Evolutionary conservation across 2,113 vertebrate genomes (phyloP).

Genomic region (Plestiodon gilberti): DNA sequence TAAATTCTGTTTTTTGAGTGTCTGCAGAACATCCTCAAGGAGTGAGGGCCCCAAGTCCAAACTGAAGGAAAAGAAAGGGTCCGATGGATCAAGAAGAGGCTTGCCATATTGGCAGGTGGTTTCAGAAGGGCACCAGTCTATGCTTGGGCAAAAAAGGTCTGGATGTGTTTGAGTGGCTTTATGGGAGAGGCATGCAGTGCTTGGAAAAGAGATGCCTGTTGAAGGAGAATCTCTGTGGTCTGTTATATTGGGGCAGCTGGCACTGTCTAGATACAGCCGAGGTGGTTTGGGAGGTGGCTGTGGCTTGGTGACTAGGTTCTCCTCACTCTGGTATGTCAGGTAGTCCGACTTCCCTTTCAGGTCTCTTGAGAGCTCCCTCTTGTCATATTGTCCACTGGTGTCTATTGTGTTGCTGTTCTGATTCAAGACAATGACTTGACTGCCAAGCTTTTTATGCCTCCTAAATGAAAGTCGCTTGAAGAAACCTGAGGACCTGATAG

Average conservation of each 20-base stretch:
- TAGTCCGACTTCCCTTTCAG: slow-evolving; percentile 69
- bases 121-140: slow-evolving; percentile 43
- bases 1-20: slow-evolving; percentile 87
- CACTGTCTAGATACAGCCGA: slow-evolving; percentile 86
- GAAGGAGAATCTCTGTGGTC: slow-evolving; percentile 66
- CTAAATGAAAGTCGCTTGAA: slow-evolving; percentile 75
- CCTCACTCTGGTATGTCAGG: slow-evolving; percentile 79
- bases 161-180: slow-evolving; percentile 49
- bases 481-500: slow-evolving; percentile 77
- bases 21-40: slow-evolving; percentile 91
- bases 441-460: slow-evolving; percentile 72
- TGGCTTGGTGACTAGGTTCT: slow-evolving; percentile 79
- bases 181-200: slow-evolving; percentile 44
- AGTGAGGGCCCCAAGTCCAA: slow-evolving; percentile 94
- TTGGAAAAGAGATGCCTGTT: slow-evolving; percentile 59
- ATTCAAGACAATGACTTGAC: slow-evolving; percentile 68
- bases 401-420: slow-evolving; percentile 70
- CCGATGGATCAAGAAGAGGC: slow-evolving; percentile 62
- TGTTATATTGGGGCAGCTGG: slow-evolving; percentile 81
- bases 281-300: slow-evolving; percentile 93
- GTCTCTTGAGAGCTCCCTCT: slow-evolving; percentile 63
- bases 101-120: slow-evolving; percentile 31
- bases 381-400: slow-evolving; percentile 45
- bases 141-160: slow-evolving; percentile 43
- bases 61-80: slow-evolving; percentile 77